These are phyloP conservation scores for Dimorphilus gyrociliatus DNA, from an alignment of 2,888 invertebrate genomes.

Conservation along the genomic window DNA sequence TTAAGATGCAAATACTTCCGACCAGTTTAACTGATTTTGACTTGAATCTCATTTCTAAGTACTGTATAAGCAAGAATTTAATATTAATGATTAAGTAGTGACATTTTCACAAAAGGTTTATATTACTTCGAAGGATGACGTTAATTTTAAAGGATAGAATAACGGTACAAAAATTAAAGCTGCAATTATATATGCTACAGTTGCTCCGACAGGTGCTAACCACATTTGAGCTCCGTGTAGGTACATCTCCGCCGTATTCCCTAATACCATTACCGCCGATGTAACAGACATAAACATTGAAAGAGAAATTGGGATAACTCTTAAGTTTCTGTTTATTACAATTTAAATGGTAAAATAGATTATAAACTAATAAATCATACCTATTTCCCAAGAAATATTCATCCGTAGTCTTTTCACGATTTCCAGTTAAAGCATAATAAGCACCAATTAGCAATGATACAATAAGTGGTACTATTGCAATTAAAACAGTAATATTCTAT, in stretches of 20 bases:
- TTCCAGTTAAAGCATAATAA: constrained; percentile 5
- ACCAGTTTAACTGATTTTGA: no score
- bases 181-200: constrained; percentile 3
- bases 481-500: no score
- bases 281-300: constrained; percentile 9
- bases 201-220: constrained; percentile 4
- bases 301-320: constrained; percentile 6
- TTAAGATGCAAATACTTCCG: no score
- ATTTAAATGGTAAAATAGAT: no score
- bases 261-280: constrained; percentile 8
- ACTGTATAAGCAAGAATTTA: no score
- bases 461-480: constrained; percentile 5
- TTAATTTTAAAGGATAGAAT: background rate
- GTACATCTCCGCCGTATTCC: constrained; percentile 9
- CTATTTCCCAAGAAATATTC: constrained; percentile 7
- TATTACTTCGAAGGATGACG: background rate
- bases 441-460: constrained; percentile 6
- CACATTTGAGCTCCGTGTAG: constrained; percentile 4
- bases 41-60: no score
- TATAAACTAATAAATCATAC: no score
- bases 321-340: constrained; percentile 4
- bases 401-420: constrained; percentile 5
- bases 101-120: no score
- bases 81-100: no score
- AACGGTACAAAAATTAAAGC: constrained; percentile 1